Base-by-base conservation (phyloP, 2,888 invertebrate genomes). In the Xestia xanthographa region DNA sequence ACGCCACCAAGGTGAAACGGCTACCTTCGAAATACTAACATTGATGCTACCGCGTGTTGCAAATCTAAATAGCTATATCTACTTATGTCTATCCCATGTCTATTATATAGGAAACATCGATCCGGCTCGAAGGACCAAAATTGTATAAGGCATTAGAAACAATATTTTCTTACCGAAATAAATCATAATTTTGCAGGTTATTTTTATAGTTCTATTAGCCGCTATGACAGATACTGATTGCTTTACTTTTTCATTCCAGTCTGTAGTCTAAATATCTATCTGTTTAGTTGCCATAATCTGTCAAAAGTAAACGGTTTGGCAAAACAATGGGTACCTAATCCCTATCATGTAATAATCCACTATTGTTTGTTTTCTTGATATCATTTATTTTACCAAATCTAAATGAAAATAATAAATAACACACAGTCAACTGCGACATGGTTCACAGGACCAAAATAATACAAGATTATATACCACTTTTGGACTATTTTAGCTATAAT, bases 1-100 rank as follows among this genome's bases (percentile, higher is more conserved):
- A 85, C 71, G 38, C 63, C n/a, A 65, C 53, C 85, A 82, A 82
- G 82, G 85, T 81, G 67, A 81, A 73, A 75, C 11, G 29, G 58
- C 41, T 67, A 75, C 81, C 81, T 75, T 81, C 65, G 48, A 67
- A 81, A 56, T 84, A 67, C 71, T 56, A 72, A 67, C 76, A 71
- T 66, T 60, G 67, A 60, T 50, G 53, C 17, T 41, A 80, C 17
- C 50, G 66, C 82, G 82, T 85, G 82, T 76, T 68, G 67, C 53
- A 75, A 82, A 82, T 82, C 77, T 82, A 68, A 85, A 82, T 76
- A 62, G 53, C 41, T 74, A 41, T 53, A 22, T 22, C 56, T 77
- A 41, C 8, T 34, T 34, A 34, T 34, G 34, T 34, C 34, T 34
- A 34, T 34, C 34, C 38, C 56, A 66, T n/a, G 12, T 17, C 34